Percentiles rank a stretch among this genome's conserved stretches.
Conservation (phyloP, 2,888 invertebrate species). For the Venustoraphidia nigricollis region DNA sequence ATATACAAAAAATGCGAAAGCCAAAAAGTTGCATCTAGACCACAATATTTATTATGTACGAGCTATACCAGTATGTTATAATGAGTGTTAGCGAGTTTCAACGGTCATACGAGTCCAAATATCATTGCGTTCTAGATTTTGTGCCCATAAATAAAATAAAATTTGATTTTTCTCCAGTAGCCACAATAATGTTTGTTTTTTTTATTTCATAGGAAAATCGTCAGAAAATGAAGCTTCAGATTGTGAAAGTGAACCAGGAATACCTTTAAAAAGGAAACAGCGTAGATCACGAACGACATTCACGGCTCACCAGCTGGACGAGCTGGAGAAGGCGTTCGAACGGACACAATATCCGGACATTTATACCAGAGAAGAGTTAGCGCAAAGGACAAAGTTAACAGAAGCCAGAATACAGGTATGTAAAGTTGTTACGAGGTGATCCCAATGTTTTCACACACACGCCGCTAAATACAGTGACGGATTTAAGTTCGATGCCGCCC, state of each 20-base stretch:
- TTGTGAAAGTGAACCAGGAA: conserved; percentile 82
- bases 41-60: no score
- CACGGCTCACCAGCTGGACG: conserved; percentile 83
- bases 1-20: no score
- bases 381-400: conserved; percentile 77
- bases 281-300: conserved; percentile 87
- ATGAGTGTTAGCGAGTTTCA: no score
- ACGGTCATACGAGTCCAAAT: no score
- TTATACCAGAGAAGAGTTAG: conserved; percentile 83
- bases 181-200: not conserved
- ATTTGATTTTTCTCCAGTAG: conserved; percentile 5
- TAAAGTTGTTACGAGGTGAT: not conserved
- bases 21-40: no score
- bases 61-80: no score
- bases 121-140: no score
- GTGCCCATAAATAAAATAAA: no score
- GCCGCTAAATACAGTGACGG: no score
- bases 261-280: conserved; percentile 80
- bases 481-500: no score
- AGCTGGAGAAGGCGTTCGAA: conserved; percentile 80
- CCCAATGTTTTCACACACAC: no score
- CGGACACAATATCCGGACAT: conserved; percentile 93
- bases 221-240: conserved; percentile 40
- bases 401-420: conserved; percentile 84
- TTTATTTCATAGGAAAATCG: conserved; percentile 22